Evolutionary conservation across 2,113 vertebrate species (phyloP).

Genomic region (Pelecanoides urinatrix): DNA sequence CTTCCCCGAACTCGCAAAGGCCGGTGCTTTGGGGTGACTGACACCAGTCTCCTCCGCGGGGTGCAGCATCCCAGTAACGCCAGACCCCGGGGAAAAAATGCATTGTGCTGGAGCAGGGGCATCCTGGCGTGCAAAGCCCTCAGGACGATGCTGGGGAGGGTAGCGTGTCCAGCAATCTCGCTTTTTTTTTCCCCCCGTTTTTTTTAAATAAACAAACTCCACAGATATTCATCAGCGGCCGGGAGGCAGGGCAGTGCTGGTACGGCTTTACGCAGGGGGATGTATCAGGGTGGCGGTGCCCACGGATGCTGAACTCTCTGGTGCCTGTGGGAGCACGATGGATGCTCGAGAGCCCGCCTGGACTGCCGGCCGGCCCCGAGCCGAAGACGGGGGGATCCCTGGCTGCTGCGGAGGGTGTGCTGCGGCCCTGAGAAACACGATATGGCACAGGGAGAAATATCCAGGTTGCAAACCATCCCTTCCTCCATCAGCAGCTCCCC

Average conservation of each 20-base stretch:
- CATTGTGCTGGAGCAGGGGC: background rate
- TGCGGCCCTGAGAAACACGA: background rate
- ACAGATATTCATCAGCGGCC: accelerated
- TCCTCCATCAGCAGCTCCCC: background rate
- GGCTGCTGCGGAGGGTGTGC: background rate
- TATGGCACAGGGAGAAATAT: background rate
- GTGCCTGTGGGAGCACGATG: background rate
- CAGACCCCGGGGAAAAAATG: background rate
- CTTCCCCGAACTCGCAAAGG: background rate
- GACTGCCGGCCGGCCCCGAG: accelerated
- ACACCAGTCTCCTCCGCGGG: accelerated
- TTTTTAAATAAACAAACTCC: background rate
- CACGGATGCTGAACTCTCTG: background rate
- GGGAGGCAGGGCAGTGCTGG: background rate
- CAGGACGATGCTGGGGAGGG: accelerated
- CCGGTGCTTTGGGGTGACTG: background rate
- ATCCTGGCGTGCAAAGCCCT: background rate
- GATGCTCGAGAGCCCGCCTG: background rate
- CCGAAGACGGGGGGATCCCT: background rate
- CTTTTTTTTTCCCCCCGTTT: too few species aligned
- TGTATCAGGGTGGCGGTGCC: too few species aligned
- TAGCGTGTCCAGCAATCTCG: accelerated
- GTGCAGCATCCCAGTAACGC: background rate
- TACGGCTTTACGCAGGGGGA: background rate
- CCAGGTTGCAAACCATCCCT: background rate